Evolutionary conservation across 2,113 vertebrate species (phyloP).

Genomic region (Odocoileus hemionus): DNA sequence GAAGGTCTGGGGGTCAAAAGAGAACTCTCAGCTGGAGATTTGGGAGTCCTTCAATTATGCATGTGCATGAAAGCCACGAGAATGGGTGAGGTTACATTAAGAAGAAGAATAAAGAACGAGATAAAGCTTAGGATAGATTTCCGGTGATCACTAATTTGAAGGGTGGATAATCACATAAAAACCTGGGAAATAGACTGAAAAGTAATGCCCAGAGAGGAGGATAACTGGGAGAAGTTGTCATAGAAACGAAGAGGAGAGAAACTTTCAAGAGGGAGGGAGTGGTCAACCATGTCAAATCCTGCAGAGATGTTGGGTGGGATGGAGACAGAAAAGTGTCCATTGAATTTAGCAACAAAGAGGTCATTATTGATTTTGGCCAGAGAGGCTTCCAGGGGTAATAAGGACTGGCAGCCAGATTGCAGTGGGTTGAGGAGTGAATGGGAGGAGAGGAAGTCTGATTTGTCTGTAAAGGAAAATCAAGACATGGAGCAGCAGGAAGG

Average conservation of each 20-base stretch:
- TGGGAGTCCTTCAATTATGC: not conserved
- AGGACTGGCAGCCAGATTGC: slow-evolving; percentile 42
- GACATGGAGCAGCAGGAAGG: not conserved
- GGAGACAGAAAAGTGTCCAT: slow-evolving; percentile 63
- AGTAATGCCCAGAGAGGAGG: slow-evolving; percentile 30
- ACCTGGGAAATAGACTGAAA: slow-evolving; percentile 46
- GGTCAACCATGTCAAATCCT: slow-evolving; percentile 72
- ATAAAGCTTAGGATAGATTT: not conserved
- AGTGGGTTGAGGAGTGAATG: slow-evolving; percentile 5
- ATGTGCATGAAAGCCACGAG: not conserved
- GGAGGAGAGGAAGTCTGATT: not conserved
- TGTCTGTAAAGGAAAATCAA: slow-evolving; percentile 28
- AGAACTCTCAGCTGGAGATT: not conserved
- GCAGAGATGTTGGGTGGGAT: slow-evolving; percentile 52
- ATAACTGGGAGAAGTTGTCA: slow-evolving; percentile 53
- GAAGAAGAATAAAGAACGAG: not conserved
- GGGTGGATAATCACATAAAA: not conserved
- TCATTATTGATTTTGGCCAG: slow-evolving; percentile 65
- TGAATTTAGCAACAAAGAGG: slow-evolving; percentile 68
- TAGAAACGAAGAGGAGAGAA: slow-evolving; percentile 61
- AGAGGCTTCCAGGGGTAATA: slow-evolving; percentile 52
- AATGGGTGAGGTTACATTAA: not conserved
- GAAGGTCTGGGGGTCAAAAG: not conserved
- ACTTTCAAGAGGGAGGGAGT: slow-evolving; percentile 64
- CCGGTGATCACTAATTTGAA: slow-evolving; percentile 31